Conservation (phyloP, 2,888 invertebrate genomes). For the Lithophane ornitopus region DNA sequence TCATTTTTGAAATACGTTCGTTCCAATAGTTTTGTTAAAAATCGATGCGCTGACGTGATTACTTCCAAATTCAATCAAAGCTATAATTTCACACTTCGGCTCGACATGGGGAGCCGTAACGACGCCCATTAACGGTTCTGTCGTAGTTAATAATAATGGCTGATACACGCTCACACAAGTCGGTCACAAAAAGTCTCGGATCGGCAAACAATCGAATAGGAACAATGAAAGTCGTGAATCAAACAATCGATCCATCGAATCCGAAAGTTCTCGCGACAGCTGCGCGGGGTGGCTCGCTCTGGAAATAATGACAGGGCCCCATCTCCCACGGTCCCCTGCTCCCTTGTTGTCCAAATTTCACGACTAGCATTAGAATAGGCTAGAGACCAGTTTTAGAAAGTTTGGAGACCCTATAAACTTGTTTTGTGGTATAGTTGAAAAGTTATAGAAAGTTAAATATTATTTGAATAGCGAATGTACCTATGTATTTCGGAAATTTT, state of each 20-base stretch:
- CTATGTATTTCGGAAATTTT: not conserved
- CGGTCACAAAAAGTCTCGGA: slow-evolving; percentile 72
- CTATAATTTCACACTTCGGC: slow-evolving; percentile 59
- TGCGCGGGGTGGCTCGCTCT: slow-evolving; percentile 76
- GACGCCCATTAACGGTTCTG: slow-evolving; percentile 61
- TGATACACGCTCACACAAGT: slow-evolving; percentile 66
- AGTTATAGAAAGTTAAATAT: slow-evolving; percentile 40
- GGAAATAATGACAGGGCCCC: slow-evolving; percentile 78
- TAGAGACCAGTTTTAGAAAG: slow-evolving; percentile 70
- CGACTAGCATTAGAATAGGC: slow-evolving; percentile 67
- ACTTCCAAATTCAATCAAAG: slow-evolving; percentile 37
- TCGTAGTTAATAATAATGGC: slow-evolving; percentile 71
- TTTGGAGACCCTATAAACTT: slow-evolving; percentile 40
- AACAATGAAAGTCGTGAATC: slow-evolving; percentile 84
- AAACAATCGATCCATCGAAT: slow-evolving; percentile 87
- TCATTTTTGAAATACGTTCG: slow-evolving; percentile 2
- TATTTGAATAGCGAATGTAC: slow-evolving; percentile 26
- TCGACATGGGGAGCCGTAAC: slow-evolving; percentile 53
- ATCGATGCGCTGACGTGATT: slow-evolving; percentile 40
- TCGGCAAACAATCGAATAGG: slow-evolving; percentile 77
- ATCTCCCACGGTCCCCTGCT: slow-evolving; percentile 85
- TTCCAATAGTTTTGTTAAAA: slow-evolving; percentile 7
- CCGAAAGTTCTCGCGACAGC: slow-evolving; percentile 84
- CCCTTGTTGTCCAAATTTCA: slow-evolving; percentile 72
- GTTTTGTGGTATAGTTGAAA: slow-evolving; percentile 37